Evolutionary conservation across 2,888 invertebrate genomes (phyloP), one percentile per base, ranked within the genome.

Genomic region (Serripes groenlandicus): DNA sequence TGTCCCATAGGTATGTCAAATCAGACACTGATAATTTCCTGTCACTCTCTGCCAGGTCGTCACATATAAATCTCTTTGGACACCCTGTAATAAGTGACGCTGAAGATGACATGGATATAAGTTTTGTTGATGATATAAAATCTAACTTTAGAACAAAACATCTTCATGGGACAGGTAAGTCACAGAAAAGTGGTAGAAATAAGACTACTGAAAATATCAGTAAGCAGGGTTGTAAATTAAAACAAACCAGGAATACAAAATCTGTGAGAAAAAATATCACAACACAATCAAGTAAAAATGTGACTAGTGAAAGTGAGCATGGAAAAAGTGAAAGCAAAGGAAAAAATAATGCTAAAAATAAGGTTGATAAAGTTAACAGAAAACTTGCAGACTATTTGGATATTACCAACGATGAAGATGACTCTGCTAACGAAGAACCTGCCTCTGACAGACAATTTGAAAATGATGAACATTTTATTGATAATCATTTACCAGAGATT

Each of bases 91-190:
- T 32, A 42, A 62, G 52, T 30, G 74, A 62, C 21, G 74, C 28
- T 34, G 71, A 75, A 35, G 76, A n/a, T n/a, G n/a, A 75, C 42
- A 75, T 73, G 56, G 81, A 81, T 35, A 81, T 81, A 23, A 34
- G 34, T 18, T 69, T 81, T 23, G 26, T 81, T 23, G 81, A 75
- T 35, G 75, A 81, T 28, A 49, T 49, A 26, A 74, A 64, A 74
- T 30, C 74, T 34, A 32, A 62, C 7, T 49, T 49, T 49, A 21
- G 15, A 21, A 62, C 32, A 62, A 32, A 34, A n/a, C 32, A 62
- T 21, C 34, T n/a, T 21, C 49, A 21, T 49, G 21, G 18, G 15
- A 21, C 49, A 49, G 21, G 18, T 21, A 49, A 49, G n/a, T 62
- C 30, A 70, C 34, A 77, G 26, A 30, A n/a, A 62, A 23, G 23